Base-by-base conservation (phyloP, 2,113 vertebrate species). In the Neodon shergylaensis region DNA sequence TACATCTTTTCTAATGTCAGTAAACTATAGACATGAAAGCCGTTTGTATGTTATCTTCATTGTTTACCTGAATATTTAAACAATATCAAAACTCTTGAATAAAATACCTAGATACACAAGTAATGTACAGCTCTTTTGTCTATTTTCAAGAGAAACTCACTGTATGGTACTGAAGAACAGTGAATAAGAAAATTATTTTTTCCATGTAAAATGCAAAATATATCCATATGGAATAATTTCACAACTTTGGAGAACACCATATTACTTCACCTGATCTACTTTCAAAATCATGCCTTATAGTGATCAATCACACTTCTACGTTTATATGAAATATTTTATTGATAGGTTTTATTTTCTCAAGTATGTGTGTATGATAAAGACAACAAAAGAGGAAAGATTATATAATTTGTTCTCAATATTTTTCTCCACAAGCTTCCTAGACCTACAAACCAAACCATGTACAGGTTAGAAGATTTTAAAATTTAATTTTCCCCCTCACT, bases 61-160 rank as follows among this genome's bases (percentile, higher is more conserved):
- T 73, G 31, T 85, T 94, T 94, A 95, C 85, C 52, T 94, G 82
- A 86, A 33, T 58, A 54, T 94, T 94, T 82, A 90, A 95, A 58
- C 4, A 81, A 81, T 83, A 84, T 11, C 63, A 70, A 66, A 63
- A 73, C 47, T 49, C 24, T 91, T 47, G 39, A 82, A 95, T 92
- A 61, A 68, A 74, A 94, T 39, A 22, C 74, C 19, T 87, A 73
- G 6, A 94, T 36, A 21, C n/a, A 79, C 6, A 78, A 13, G 10
- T 44, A 73, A 74, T 12, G 44, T 87, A 65, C 82, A 90, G 1
- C 9, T 73, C 39, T 63, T 85, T 13, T 92, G 28, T 36, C 12
- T 47, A 3, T 93, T 92, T 89, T 4, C 22, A 77, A 88, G 28
- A 33, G 78, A 95, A 84, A 9, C 3, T 76, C 11, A 73, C 24